Conservation (phyloP, 2,797 vertebrate genomes). For the Balearica regulorum region DNA sequence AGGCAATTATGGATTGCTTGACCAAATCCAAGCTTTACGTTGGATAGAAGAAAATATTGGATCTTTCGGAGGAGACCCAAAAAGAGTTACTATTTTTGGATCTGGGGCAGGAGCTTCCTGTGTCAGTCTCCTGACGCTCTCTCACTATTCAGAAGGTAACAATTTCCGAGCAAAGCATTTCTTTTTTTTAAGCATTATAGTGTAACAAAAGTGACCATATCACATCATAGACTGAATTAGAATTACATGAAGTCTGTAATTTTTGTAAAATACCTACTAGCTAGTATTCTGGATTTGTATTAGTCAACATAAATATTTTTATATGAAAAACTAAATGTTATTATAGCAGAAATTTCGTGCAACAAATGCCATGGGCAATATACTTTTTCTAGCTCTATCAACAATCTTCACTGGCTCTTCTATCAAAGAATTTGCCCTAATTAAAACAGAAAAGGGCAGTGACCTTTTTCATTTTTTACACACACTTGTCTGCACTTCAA, state of each 20-base stretch:
- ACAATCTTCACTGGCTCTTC: neutral
- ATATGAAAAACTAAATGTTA: neutral
- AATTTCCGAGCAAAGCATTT: neutral
- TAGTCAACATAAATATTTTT: neutral
- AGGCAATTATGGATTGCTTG: slow-evolving; percentile 95
- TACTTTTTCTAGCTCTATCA: neutral
- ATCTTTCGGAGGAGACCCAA: slow-evolving; percentile 93
- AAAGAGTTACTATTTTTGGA: slow-evolving; percentile 95
- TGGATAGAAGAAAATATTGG: slow-evolving; percentile 98
- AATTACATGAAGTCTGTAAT: neutral
- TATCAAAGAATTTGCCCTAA: neutral
- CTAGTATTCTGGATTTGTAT: neutral
- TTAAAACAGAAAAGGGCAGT: neutral
- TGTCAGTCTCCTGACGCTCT: slow-evolving; percentile 94
- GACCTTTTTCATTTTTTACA: neutral
- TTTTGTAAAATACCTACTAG: neutral
- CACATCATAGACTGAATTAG: neutral
- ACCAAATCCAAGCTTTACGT: slow-evolving; percentile 95
- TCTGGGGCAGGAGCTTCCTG: slow-evolving; percentile 95
- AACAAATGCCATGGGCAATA: neutral
- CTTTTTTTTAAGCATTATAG: neutral
- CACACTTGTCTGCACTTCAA: neutral
- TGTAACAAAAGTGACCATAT: neutral
- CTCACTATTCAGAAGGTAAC: slow-evolving; percentile 96
- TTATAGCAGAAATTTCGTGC: neutral